Conservation (phyloP, 1,140 invertebrate species). For the Papilio glaucus region DNA sequence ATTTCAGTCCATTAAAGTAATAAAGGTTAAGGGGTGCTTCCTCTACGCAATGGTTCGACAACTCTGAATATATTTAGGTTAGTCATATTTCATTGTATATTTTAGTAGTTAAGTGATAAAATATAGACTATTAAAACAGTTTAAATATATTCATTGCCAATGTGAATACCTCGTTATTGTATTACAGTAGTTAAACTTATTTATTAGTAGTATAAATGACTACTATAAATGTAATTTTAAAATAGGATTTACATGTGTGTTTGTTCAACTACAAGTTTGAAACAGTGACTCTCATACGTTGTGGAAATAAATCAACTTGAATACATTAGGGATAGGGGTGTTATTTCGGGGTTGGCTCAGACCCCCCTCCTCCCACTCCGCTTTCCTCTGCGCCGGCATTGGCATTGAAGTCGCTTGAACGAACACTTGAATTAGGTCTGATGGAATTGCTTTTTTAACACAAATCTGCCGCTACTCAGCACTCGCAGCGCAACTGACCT, state of each 20-base stretch:
- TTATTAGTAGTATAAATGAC: not conserved
- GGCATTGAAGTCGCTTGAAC: conserved; percentile 9
- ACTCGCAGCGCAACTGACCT: not conserved
- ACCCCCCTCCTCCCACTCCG: not conserved
- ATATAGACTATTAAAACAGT: too few species aligned
- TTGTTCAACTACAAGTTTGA: not conserved
- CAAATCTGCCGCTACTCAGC: not conserved
- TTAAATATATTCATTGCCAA: too few species aligned
- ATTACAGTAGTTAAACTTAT: not conserved
- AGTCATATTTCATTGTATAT: too few species aligned
- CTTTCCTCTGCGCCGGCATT: not conserved
- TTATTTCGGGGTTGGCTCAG: conserved; percentile 12
- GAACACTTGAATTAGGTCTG: conserved; percentile 15
- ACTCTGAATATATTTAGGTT: too few species aligned
- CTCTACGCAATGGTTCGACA: too few species aligned
- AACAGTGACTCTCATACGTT: not conserved
- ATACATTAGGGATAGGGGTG: conserved; percentile 5
- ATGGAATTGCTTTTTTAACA: conserved; percentile 13
- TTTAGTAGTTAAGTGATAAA: too few species aligned
- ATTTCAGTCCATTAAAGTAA: too few species aligned
- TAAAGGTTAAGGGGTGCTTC: too few species aligned
- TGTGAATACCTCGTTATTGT: not conserved
- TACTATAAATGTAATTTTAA: not conserved
- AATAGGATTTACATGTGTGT: not conserved
- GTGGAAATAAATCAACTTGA: conserved; percentile 14